These are phyloP conservation scores for Anguilla anguilla DNA, from an alignment of 2,797 vertebrate species.

Conservation along the genomic window DNA sequence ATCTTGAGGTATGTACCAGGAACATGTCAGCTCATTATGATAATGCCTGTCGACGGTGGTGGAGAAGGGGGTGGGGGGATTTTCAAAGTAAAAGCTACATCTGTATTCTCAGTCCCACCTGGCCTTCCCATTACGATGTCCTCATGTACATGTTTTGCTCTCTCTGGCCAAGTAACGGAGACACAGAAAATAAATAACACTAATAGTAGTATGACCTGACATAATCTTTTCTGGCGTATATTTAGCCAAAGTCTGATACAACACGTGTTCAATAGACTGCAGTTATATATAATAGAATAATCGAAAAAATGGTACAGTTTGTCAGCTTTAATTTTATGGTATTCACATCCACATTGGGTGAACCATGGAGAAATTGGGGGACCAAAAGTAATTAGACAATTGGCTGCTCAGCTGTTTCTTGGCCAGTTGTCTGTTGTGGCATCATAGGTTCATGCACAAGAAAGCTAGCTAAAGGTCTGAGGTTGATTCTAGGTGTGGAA, in stretches of 20 bases:
- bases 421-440: too few species aligned
- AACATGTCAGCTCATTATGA: slow-evolving; percentile 23
- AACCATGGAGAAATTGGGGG: too few species aligned
- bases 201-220: slow-evolving; percentile 24
- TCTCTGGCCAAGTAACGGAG: not conserved
- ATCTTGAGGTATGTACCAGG: not conserved
- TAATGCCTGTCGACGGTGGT: not conserved
- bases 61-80: not conserved
- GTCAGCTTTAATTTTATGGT: too few species aligned
- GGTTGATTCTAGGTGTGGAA: too few species aligned
- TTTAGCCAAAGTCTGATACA: not conserved
- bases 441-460: too few species aligned
- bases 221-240: slow-evolving; percentile 7
- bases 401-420: too few species aligned
- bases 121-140: slow-evolving; percentile 34
- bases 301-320: not conserved
- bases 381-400: too few species aligned
- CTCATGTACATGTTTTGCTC: not conserved
- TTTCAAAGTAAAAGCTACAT: not conserved
- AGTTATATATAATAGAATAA: not conserved
- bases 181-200: slow-evolving; percentile 23
- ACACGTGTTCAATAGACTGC: not conserved
- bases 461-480: too few species aligned
- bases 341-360: too few species aligned
- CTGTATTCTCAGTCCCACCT: slow-evolving; percentile 27